phyloP scores from a whole-genome alignment of 2,888 invertebrate genomes.

The Drosophila helvetica region DNA sequence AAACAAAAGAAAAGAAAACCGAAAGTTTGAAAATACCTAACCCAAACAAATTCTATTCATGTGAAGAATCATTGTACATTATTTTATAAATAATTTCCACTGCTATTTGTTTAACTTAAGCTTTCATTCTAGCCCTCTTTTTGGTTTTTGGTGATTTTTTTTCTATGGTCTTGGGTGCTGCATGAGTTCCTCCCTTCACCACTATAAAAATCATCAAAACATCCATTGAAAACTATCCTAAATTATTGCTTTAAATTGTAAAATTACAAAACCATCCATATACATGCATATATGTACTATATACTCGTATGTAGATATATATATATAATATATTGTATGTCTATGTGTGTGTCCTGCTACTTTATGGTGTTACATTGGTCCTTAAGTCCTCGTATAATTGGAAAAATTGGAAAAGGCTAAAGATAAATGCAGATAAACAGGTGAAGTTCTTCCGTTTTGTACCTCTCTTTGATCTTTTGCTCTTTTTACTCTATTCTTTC shows the following conservation, averaged over 20 bases:
- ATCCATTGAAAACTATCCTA: conserved; percentile 1
- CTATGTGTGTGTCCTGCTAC: conserved; percentile 28
- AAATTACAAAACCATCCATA: conserved; percentile 21
- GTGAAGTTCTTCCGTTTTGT: conserved; percentile 19
- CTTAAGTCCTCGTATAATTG: conserved; percentile 10
- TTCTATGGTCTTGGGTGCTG: conserved; percentile 1
- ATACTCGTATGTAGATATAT: conserved; percentile 13
- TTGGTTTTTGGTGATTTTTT: conserved; percentile 9
- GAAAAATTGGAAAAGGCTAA: conserved; percentile 23
- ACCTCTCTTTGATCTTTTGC: background rate
- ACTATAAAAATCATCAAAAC: conserved; percentile 10
- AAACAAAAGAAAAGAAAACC: conserved; percentile 5
- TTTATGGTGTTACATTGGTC: conserved; percentile 36
- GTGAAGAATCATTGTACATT: conserved; percentile 9
- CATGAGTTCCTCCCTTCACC: conserved; percentile 8
- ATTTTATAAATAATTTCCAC: conserved; percentile 4
- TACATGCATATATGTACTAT: conserved; percentile 17
- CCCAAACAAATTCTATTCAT: conserved; percentile 1
- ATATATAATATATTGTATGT: conserved; percentile 22
- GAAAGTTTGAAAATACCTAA: conserved; percentile 21
- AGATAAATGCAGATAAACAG: conserved; percentile 22
- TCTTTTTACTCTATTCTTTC: background rate
- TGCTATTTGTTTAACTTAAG: conserved; percentile 3
- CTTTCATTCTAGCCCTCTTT: conserved; percentile 3
- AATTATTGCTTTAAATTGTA: conserved; percentile 17